Evolutionary conservation across 2,113 vertebrate species (phyloP).

Genomic region (Melanerpes formicivorus): DNA sequence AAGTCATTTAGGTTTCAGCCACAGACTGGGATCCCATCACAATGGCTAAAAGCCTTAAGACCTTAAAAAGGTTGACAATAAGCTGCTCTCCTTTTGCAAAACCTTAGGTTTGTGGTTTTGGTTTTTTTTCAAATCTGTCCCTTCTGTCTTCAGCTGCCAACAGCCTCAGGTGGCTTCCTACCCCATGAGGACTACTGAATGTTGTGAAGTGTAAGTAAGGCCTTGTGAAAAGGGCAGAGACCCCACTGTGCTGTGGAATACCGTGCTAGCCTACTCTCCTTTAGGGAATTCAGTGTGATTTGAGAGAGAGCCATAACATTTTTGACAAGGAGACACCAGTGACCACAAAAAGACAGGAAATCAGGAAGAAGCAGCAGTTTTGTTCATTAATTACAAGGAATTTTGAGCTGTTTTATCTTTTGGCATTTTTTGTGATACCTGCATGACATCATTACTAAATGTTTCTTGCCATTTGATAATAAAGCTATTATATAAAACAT

Average conservation of each 20-base stretch:
- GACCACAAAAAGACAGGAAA: not conserved
- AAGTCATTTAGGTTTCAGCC: not conserved
- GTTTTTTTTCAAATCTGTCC: not conserved
- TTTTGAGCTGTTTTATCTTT: slow-evolving; percentile 11
- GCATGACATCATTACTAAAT: slow-evolving; percentile 7
- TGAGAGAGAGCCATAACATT: not conserved
- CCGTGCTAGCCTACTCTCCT: not conserved
- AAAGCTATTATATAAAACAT: slow-evolving; percentile 39
- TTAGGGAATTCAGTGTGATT: not conserved
- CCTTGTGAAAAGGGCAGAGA: not conserved
- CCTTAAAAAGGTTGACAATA: not conserved
- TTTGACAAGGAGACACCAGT: not conserved
- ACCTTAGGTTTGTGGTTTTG: no score
- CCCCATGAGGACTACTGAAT: not conserved
- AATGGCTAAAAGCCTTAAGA: slow-evolving; percentile 28
- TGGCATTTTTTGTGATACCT: not conserved
- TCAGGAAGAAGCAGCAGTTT: not conserved
- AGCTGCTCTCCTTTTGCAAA: not conserved
- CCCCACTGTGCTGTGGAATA: not conserved
- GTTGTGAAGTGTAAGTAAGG: not conserved
- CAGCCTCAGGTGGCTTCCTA: not conserved
- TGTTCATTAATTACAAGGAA: not conserved
- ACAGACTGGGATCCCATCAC: not conserved
- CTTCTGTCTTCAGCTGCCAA: not conserved
- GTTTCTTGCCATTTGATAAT: slow-evolving; percentile 54